These are phyloP conservation scores for Grantiella picta DNA, from an alignment of 2,113 vertebrate species.

Conservation along the genomic window DNA sequence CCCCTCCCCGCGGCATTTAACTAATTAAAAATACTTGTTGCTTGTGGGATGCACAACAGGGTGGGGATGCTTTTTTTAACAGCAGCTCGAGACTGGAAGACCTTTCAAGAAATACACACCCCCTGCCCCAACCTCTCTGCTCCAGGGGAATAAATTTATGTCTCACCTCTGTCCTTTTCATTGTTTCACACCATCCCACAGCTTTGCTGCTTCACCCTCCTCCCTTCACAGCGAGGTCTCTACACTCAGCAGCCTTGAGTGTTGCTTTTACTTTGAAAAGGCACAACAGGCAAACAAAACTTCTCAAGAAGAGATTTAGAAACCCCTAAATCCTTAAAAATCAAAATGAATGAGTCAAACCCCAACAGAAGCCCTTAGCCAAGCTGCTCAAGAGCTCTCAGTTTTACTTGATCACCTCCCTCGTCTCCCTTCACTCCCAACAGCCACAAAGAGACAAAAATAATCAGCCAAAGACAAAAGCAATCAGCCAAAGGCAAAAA, in stretches of 20 bases:
- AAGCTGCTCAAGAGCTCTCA: background rate
- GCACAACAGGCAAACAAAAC: background rate
- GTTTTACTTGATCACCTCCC: fast-evolving
- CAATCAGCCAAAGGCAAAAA: background rate
- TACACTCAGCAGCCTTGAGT: background rate
- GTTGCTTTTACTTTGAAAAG: background rate
- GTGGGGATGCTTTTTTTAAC: background rate
- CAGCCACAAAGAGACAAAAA: background rate
- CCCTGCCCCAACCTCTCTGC: background rate
- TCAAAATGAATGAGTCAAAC: no score
- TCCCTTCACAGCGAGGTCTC: fast-evolving
- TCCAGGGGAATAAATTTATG: background rate
- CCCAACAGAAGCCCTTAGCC: background rate
- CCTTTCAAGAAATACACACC: fast-evolving
- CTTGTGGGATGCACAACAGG: fast-evolving
- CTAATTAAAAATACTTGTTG: background rate
- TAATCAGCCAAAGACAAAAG: background rate
- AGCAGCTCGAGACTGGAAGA: background rate
- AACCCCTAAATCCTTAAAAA: fast-evolving
- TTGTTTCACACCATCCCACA: background rate
- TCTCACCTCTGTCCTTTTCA: background rate
- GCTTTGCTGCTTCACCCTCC: background rate
- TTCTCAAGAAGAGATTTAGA: background rate
- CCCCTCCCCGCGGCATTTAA: fast-evolving
- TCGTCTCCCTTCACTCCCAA: background rate